Evolutionary conservation across 2,113 vertebrate species (phyloP), one percentile per base, ranked within the genome.

Genomic region (Phyllostomus hastatus): DNA sequence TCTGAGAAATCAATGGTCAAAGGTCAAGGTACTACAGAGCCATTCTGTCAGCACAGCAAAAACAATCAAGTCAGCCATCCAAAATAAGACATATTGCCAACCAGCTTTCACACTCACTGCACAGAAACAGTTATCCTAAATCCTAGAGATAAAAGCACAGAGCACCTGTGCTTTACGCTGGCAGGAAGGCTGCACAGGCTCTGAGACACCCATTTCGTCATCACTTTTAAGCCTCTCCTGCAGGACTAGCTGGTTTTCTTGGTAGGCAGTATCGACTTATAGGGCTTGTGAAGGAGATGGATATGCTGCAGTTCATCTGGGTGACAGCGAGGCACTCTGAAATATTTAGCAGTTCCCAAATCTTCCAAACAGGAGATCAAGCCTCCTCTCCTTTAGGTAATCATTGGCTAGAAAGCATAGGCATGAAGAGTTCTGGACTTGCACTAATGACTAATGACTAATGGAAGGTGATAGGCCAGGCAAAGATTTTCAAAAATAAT

Each of bases 101-200:
- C 20, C 17, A 3, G 48, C 52, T 28, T 50, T 64, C 67, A 78
- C 0, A 0, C 67, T 35, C 64, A 61, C 20, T 54, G 41, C 43
- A 43, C 14, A 48, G 38, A 84, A 76, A 43, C 6, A 48, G 31
- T 22, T 4, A 70, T 57, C 67, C 83, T 61, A 35, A 52, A 57
- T 35, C 52, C 80, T 86, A 24, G 52, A 90, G 82, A 46, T 20
- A 38, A 83, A 48, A 79, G 88, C 38, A 46, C 16, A 43, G 57
- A 95, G 88, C 83, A 92, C 94, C 85, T 70, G 46, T 90, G 94
- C 91, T 52, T 50, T 48, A 67, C 59, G 76, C 41, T 17, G 38
- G 73, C 61, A 35, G 57, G 41, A 7, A n/a, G 54, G 31, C 59
- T 11, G 33, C 57, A 17, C 2, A 35, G 48, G 78, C 75, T 66